Evolutionary conservation across 92 coral and sea anemone genomes (phyloP).

Genomic region (Actinernus sp.): DNA sequence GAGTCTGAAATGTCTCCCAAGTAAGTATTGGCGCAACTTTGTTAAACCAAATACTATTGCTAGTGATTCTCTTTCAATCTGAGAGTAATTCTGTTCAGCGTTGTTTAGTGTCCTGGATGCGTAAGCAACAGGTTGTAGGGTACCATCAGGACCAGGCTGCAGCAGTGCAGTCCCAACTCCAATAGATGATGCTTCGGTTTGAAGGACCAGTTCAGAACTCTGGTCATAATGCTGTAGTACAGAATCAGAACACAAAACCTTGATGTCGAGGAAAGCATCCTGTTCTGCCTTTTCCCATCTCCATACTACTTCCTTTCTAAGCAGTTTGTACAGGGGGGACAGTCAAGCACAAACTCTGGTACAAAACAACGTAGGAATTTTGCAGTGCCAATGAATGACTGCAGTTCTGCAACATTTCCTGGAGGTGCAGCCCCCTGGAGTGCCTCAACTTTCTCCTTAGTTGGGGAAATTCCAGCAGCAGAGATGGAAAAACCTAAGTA

Average conservation of each 20-base stretch:
- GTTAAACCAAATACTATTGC: slow-evolving; percentile 32
- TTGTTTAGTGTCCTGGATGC: slow-evolving; percentile 43
- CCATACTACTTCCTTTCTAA: background rate
- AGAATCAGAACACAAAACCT: slow-evolving; percentile 24
- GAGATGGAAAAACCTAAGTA: slow-evolving; percentile 40
- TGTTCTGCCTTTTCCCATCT: too few relatives aligned
- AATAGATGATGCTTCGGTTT: slow-evolving; percentile 34
- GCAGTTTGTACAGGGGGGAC: too few relatives aligned
- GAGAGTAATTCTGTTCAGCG: too few relatives aligned
- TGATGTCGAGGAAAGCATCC: slow-evolving; percentile 21
- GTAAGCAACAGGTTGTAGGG: slow-evolving; percentile 51
- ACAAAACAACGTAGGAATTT: slow-evolving; percentile 36
- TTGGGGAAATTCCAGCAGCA: slow-evolving; percentile 46
- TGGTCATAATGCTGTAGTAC: slow-evolving; percentile 36
- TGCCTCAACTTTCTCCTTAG: slow-evolving; percentile 35
- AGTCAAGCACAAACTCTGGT: slow-evolving; percentile 54
- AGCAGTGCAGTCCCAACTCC: slow-evolving; percentile 38
- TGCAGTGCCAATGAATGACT: too few relatives aligned
- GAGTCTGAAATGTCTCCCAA: slow-evolving; percentile 9
- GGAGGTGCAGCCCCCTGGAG: slow-evolving; percentile 48
- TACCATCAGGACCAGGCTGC: too few relatives aligned
- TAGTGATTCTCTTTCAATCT: too few relatives aligned
- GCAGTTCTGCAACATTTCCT: too few relatives aligned
- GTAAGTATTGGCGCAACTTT: slow-evolving; percentile 40
- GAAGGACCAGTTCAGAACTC: slow-evolving; percentile 18